Base-by-base conservation (phyloP, 53 echinoderm and acorn worm species). In the Paracentrotus lividus region DNA sequence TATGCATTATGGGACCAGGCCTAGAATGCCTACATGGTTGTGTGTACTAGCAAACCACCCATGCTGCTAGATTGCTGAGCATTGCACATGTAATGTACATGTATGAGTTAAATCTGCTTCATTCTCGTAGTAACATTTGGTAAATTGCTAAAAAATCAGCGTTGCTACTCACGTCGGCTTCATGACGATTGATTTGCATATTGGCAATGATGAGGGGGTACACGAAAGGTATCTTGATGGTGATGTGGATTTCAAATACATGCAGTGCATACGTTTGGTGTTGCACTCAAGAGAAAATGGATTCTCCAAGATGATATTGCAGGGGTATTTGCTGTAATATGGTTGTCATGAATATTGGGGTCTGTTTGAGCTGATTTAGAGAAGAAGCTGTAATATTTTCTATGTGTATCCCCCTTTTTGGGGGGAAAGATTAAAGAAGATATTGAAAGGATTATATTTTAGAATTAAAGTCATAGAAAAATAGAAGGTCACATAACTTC, bases 111-210 rank as follows among this genome's bases (percentile, higher is more conserved):
- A 42, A 72, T 36, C 72, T 81, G n/a, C 47, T 49, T 47, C 47
- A 13, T 45, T 3, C 42, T 78, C 45, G 47, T 23, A 33, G 81
- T 81, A 81, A 81, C 81, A 47, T 81, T 81, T 16, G n/a, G 24
- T 81, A 81, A 81, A 49, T 81, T 81, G 81, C n/a, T 47, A n/a
- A 81, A 47, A 81, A 81, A 81, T 81, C 81, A 45, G 81, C 81
- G 27, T 81, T 47, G 44, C 81, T n/a, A 45, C 81, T 81, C 81
- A 81, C 81, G 81, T 81, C 81, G 27, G 55, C 86, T 86, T 86
- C 86, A 86, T 86, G 86, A 86, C 86, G 55, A 54, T 54, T 86
- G 86, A 86, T 86, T 86, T 86, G 86, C 86, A 86, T 86, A 86
- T 86, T 56, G 56, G 86, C 86, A 53, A 86, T 86, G 86, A 86